Conservation (phyloP, 2,888 invertebrate genomes). For the Bembecia ichneumoniformis region DNA sequence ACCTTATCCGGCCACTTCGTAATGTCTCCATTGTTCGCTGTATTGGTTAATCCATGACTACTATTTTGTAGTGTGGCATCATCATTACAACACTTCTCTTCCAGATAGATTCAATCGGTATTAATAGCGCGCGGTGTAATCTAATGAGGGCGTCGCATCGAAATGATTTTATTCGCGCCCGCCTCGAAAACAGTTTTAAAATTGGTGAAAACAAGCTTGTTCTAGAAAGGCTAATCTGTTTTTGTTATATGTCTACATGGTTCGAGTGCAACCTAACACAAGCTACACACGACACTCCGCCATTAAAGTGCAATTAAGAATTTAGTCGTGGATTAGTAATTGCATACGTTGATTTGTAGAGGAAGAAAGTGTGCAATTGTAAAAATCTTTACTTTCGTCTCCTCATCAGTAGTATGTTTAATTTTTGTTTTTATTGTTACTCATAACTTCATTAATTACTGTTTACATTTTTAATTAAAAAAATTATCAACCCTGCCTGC, state of each 20-base stretch:
- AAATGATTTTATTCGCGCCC: not conserved
- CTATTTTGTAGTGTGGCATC: constrained; percentile 7
- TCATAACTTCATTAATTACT: no score
- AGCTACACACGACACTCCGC: constrained; percentile 32
- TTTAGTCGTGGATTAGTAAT: constrained; percentile 8
- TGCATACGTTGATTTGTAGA: constrained; percentile 1
- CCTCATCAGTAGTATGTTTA: no score
- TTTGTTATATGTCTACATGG: constrained; percentile 15
- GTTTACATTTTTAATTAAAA: no score
- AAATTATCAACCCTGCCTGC: no score
- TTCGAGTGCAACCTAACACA: constrained; percentile 18
- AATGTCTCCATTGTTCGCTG: constrained; percentile 65
- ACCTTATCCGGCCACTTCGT: constrained; percentile 56
- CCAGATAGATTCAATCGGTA: not conserved
- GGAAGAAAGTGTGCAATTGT: not conserved
- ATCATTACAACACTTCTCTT: constrained; percentile 1
- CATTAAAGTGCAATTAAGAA: constrained; percentile 21
- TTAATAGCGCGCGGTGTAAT: not conserved
- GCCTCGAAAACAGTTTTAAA: constrained; percentile 15
- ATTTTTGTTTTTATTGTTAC: no score
- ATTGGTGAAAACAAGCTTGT: constrained; percentile 39
- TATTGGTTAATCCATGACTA: constrained; percentile 42
- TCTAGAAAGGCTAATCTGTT: constrained; percentile 36
- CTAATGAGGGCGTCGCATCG: not conserved
- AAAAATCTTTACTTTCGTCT: no score